These are phyloP conservation scores for Glandiceps talaboti DNA, from an alignment of 53 echinoderm and acorn worm species.

Conservation along the genomic window DNA sequence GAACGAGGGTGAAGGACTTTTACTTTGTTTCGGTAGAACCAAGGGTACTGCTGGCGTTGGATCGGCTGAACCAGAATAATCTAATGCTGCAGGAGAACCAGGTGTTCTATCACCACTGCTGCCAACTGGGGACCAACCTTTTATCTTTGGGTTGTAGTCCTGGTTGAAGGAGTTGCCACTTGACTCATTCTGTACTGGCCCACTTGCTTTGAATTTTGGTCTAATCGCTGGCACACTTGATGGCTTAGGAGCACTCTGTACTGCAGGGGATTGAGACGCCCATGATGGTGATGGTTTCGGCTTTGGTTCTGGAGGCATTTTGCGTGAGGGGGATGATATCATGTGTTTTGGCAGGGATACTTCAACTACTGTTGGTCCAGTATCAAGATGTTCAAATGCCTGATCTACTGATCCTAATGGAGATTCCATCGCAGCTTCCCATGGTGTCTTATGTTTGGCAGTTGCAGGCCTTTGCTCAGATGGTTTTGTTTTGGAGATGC, in stretches of 20 bases:
- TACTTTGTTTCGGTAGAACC: not conserved
- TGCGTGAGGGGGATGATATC: not conserved
- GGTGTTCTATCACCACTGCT: not conserved
- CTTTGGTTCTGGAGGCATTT: not conserved
- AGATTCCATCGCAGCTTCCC: conserved; percentile 71
- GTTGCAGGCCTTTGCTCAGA: not conserved
- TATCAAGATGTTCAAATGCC: conserved; percentile 28
- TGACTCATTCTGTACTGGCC: not conserved
- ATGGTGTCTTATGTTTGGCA: conserved; percentile 33
- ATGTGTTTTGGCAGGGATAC: not conserved
- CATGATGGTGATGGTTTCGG: conserved; percentile 12
- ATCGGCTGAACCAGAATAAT: not conserved
- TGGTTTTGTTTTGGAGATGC: conserved; percentile 1
- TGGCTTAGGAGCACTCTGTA: conserved; percentile 16
- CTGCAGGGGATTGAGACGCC: conserved; percentile 48
- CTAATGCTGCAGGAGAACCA: not conserved
- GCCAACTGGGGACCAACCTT: conserved; percentile 33
- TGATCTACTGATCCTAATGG: conserved; percentile 37
- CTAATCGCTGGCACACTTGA: conserved; percentile 29
- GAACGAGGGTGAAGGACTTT: not conserved
- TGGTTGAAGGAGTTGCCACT: not conserved
- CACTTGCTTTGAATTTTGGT: conserved; percentile 31
- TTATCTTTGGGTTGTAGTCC: conserved; percentile 51
- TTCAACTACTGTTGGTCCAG: not conserved
- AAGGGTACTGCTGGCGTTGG: not conserved